Evolutionary conservation across 2,797 vertebrate species (phyloP).

Genomic region (Synanceia verrucosa): DNA sequence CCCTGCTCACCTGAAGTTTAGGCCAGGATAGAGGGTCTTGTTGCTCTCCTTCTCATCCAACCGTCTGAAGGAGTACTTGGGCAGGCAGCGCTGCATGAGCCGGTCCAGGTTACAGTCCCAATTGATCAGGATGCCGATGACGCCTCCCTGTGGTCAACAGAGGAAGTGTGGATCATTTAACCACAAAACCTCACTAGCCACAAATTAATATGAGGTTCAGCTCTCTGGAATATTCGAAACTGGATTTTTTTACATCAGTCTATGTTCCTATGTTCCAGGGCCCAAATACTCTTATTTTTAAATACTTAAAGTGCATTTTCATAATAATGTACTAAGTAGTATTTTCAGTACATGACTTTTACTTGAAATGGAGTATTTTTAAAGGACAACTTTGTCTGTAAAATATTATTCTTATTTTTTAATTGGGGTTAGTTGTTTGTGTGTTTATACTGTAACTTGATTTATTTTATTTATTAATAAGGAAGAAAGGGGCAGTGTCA

Average conservation of each 20-base stretch:
- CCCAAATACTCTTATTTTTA: neutral
- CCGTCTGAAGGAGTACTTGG: slow-evolving; percentile 85
- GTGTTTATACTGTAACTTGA: too few relatives aligned
- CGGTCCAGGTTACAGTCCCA: slow-evolving; percentile 90
- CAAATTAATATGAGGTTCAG: too few relatives aligned
- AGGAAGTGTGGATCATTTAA: neutral
- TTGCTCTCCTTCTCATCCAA: slow-evolving; percentile 86
- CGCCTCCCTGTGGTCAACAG: slow-evolving; percentile 82
- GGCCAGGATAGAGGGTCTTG: slow-evolving; percentile 84
- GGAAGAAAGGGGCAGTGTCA: too few relatives aligned
- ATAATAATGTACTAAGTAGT: too few relatives aligned
- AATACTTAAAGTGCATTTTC: neutral
- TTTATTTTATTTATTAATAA: too few relatives aligned
- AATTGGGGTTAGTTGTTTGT: too few relatives aligned
- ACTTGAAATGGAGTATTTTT: neutral
- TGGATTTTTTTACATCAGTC: neutral
- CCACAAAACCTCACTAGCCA: neutral
- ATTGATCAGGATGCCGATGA: slow-evolving; percentile 89
- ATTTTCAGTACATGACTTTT: neutral
- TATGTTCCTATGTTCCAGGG: neutral
- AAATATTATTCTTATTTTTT: too few relatives aligned
- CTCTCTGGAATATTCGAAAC: neutral
- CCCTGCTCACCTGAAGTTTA: slow-evolving; percentile 85
- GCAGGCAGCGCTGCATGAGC: slow-evolving; percentile 78
- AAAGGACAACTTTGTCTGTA: too few relatives aligned